phyloP scores from a whole-genome alignment of 2,113 vertebrate genomes.

The Ailuropoda melanoleuca region DNA sequence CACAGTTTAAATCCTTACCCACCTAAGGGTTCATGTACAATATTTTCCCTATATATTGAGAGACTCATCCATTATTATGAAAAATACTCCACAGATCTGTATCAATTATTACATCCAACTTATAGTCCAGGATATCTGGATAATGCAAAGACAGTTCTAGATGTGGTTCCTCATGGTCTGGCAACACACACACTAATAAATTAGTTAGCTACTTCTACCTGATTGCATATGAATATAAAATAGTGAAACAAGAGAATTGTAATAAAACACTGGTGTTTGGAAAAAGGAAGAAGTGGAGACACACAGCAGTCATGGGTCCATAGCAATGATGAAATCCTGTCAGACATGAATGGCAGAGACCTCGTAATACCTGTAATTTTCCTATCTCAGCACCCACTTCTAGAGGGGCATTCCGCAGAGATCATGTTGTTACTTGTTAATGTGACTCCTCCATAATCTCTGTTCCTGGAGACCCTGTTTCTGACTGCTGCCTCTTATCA shows the following conservation, averaged over 20 bases:
- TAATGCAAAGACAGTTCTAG: neutral
- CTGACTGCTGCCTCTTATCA: neutral
- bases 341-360: too few species aligned
- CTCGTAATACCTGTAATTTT: neutral
- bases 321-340: neutral
- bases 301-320: neutral
- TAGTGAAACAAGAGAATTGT: neutral
- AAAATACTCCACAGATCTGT: neutral
- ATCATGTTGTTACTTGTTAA: neutral
- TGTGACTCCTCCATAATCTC: neutral
- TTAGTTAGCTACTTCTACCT: neutral
- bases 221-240: too few species aligned
- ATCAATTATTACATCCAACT: neutral
- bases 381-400: neutral
- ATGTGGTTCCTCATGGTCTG: neutral
- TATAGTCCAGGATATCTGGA: neutral
- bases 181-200: neutral
- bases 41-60: neutral
- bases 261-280: neutral
- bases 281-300: neutral
- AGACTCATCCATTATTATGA: neutral
- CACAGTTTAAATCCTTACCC: neutral
- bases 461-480: neutral
- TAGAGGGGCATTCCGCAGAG: accelerated
- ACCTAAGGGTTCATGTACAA: too few species aligned